Evolutionary conservation across 2,888 invertebrate genomes (phyloP), one percentile per base, ranked within the genome.

Genomic region (Spilosoma lubricipeda): DNA sequence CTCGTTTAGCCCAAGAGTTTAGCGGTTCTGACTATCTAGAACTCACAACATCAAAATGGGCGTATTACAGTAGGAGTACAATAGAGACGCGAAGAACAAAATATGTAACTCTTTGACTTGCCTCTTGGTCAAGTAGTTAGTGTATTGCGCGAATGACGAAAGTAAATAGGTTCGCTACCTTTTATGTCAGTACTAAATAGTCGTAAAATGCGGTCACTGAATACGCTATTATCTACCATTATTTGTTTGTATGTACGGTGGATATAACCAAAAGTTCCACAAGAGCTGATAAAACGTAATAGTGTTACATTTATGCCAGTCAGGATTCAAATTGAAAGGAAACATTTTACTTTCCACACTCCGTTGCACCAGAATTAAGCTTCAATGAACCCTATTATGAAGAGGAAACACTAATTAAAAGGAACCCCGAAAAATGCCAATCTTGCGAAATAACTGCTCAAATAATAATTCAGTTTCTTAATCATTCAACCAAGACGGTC

Each of bases 391-490:
- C 52, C 72, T 42, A 69, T 72, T 56, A 66, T 30, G 27, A 72
- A 68, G n/a, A 63, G 39, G 72, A 59, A 72, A 70, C 63, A 66
- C 71, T 76, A 71, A 76, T 76, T 73, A 72, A 70, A 73, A 76
- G 45, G 39, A 67, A 36, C 42, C 63, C 56, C 7, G n/a, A 69
- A 75, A 71, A 67, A 36, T 70, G 68, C 73, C 67, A 64, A 67
- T 71, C 67, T 45, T 56, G 56, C 59, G 69, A 79, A 80, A 78
- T 65, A 65, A 68, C 52, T 36, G 56, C 36, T 69, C 72, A 67
- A 78, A 78, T 79, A 75, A 74, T 76, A 80, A 78, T 79, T 71
- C 68, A 74, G 77, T 82, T 82, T 79, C 77, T 74, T 75, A 76
- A 78, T 77, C 72, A 80, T 67, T 78, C 73, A 42, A 74, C 71